Evolutionary conservation across 1,140 invertebrate genomes (phyloP).

Genomic region (Lepidurus couesii): DNA sequence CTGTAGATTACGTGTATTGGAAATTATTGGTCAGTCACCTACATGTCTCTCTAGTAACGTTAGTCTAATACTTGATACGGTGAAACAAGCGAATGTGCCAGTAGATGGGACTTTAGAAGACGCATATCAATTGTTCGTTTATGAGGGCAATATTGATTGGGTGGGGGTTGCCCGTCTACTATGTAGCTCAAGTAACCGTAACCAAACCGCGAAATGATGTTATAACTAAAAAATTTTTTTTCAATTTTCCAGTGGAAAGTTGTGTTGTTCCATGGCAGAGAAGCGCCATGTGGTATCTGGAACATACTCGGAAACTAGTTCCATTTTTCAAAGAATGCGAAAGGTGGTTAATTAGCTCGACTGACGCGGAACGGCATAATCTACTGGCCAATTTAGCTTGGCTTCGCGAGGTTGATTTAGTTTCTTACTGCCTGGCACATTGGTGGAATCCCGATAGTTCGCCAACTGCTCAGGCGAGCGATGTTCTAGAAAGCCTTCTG

Average conservation of each 20-base stretch:
- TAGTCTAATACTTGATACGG: no score
- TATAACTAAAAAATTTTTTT: neutral
- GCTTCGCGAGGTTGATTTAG: neutral
- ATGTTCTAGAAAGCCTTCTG: neutral
- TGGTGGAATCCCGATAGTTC: neutral
- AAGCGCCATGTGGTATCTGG: neutral
- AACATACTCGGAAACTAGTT: neutral
- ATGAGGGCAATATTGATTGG: neutral
- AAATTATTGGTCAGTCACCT: no score
- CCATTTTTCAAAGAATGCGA: slow-evolving; percentile 5
- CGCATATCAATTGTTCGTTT: no score
- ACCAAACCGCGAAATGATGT: neutral
- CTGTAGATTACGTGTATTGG: no score
- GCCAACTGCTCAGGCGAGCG: neutral
- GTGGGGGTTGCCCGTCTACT: neutral
- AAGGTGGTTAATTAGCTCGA: neutral
- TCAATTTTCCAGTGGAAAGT: neutral
- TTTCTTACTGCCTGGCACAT: neutral
- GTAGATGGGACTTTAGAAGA: no score
- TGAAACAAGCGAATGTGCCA: no score
- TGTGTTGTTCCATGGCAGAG: neutral
- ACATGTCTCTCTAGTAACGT: no score
- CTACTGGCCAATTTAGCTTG: neutral
- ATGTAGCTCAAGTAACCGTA: neutral
- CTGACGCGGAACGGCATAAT: neutral